Percentiles rank a stretch among this genome's conserved stretches.
These are phyloP conservation scores for Poeciliopsis prolifica DNA, from an alignment of 2,113 vertebrate genomes.

Conservation along the genomic window DNA sequence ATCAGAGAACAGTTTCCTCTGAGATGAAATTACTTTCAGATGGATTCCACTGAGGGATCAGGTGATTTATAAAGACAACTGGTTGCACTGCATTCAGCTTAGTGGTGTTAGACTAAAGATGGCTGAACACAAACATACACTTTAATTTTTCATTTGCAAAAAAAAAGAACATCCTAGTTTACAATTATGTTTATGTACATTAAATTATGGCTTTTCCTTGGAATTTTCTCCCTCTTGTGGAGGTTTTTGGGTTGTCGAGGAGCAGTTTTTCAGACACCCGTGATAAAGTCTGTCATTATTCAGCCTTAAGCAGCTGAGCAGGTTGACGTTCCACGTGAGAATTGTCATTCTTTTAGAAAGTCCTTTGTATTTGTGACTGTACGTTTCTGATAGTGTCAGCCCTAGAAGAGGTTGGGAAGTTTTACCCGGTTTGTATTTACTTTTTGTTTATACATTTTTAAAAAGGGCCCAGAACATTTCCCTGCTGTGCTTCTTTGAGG, in stretches of 20 bases:
- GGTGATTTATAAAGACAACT: background rate
- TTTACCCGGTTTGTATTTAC: conserved; percentile 58
- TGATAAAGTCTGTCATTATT: conserved; percentile 20
- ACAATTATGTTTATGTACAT: background rate
- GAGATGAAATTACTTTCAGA: background rate
- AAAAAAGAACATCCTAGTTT: background rate
- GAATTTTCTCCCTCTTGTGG: conserved; percentile 1
- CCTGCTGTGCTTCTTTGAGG: conserved; percentile 39
- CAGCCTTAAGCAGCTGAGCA: conserved; percentile 20
- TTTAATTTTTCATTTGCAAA: background rate
- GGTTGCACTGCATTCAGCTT: background rate
- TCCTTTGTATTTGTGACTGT: conserved; percentile 7
- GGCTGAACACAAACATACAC: background rate
- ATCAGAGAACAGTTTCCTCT: background rate
- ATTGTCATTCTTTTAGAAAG: conserved; percentile 17
- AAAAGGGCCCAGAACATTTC: conserved; percentile 40
- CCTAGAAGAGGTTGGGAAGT: conserved; percentile 1
- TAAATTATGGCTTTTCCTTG: background rate
- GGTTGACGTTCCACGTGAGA: conserved; percentile 25
- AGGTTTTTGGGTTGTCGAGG: conserved; percentile 24
- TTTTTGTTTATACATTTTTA: conserved; percentile 38
- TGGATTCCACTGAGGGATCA: background rate
- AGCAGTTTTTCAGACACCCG: conserved; percentile 5
- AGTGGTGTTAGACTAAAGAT: background rate
- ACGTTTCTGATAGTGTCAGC: conserved; percentile 9